Evolutionary conservation across 2,888 invertebrate genomes (phyloP).

Genomic region (Conchocele bisecta): DNA sequence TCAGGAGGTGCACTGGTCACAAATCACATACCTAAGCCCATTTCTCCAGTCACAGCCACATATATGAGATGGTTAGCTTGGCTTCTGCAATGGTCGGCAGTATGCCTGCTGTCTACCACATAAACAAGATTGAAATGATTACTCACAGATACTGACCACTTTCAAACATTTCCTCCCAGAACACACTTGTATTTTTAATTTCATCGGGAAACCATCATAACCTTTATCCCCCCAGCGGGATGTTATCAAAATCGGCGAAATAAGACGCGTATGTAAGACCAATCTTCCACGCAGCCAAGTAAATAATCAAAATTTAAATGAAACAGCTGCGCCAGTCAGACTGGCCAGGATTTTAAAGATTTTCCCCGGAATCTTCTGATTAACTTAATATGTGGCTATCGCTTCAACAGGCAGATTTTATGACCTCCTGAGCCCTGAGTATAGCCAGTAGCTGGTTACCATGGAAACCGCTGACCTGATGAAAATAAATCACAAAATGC

Average conservation of each 20-base stretch:
- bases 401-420: constrained; percentile 54
- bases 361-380: constrained; percentile 53
- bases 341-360: constrained; percentile 51
- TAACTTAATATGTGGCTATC: constrained; percentile 55
- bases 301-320: constrained; percentile 49
- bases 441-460: constrained; percentile 56
- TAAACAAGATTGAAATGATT: too few relatives aligned
- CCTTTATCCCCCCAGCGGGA: constrained; percentile 17
- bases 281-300: too few relatives aligned
- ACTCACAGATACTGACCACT: constrained; percentile 53
- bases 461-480: constrained; percentile 58
- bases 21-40: too few relatives aligned
- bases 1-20: too few relatives aligned
- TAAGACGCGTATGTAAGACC: too few relatives aligned
- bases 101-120: too few relatives aligned
- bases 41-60: too few relatives aligned
- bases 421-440: constrained; percentile 50
- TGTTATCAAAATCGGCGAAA: constrained; percentile 55
- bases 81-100: too few relatives aligned
- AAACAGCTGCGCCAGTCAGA: constrained; percentile 46
- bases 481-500: constrained; percentile 63
- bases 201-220: constrained; percentile 31
- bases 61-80: too few relatives aligned
- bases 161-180: constrained; percentile 51
- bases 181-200: constrained; percentile 54